phyloP scores from a whole-genome alignment of 2,113 vertebrate genomes.

The Lota lota region DNA sequence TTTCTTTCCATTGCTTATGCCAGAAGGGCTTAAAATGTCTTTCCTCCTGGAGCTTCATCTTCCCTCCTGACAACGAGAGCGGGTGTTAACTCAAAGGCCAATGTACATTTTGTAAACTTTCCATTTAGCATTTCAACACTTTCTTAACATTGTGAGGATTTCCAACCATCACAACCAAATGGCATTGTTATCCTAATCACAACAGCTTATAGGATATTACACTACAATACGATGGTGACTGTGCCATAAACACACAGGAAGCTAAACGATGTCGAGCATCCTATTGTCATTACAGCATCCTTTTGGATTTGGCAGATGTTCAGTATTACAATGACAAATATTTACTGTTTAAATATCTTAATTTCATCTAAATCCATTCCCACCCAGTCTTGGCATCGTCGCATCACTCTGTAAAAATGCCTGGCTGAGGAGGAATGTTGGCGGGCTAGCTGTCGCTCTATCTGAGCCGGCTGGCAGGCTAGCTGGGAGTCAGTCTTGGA shows the following conservation, averaged over 20 bases:
- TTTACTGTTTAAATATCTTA: constrained; percentile 43
- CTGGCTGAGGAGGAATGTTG: constrained; percentile 57
- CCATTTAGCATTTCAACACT: constrained; percentile 31
- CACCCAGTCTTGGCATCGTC: constrained; percentile 51
- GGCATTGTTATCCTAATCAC: not conserved
- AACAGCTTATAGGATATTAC: not conserved
- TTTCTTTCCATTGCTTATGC: constrained; percentile 53
- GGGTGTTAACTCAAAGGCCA: constrained; percentile 36
- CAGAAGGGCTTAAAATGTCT: constrained; percentile 53
- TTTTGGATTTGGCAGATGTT: constrained; percentile 29
- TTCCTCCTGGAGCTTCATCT: constrained; percentile 46
- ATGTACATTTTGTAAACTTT: constrained; percentile 40
- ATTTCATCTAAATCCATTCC: constrained; percentile 48
- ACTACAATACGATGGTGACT: constrained; percentile 6
- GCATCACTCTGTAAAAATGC: constrained; percentile 71
- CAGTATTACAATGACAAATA: constrained; percentile 23
- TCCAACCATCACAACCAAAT: constrained; percentile 18
- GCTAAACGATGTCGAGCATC: not conserved
- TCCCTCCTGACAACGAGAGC: constrained; percentile 42
- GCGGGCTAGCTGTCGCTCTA: constrained; percentile 33
- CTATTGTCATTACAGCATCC: constrained; percentile 23
- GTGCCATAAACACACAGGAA: constrained; percentile 14
- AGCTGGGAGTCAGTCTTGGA: constrained; percentile 61
- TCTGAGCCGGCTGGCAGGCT: constrained; percentile 48
- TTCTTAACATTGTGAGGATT: not conserved